Base-by-base conservation (phyloP, 30 jellyfish, hydroid and myxozoan species). In the Aurelia aurita complex sp. Pacific region DNA sequence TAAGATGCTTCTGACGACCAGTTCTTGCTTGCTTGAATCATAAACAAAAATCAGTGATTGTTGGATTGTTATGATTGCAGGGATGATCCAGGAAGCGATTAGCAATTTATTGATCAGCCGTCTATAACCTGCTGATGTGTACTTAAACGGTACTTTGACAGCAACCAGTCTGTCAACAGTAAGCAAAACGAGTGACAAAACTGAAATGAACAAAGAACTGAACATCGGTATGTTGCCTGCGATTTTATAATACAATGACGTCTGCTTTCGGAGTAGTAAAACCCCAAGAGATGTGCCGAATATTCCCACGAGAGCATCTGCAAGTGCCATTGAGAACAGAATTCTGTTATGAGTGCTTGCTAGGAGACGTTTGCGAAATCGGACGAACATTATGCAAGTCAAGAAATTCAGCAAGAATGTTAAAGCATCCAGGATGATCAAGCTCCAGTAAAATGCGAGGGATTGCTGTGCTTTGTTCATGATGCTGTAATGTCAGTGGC, bases 171-270 rank as follows among this genome's bases (percentile, higher is more conserved):
- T 50, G 78, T 84, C 93, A 0, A 35, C 63, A 12, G 93, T 84
- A 16, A 84, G 82, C 76, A 84, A 42, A 23, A 65, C 81, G 51
- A 84, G 59, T 4, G 87, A 77, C 79, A 69, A 46, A 46, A 84
- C 84, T 6, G 93, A 84, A 32, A 77, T 67, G 32, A 84, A 84
- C 74, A 73, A 61, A 29, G 87, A 71, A 67, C 93, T 84, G 78
- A 84, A 84, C 87, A 84, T 77, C 17, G 93, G 93, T 46, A 84
- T 84, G 76, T 84, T 84, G 1, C 93, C 93, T 19, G 86, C 85
- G 23, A 84, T 54, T 33, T 84, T 84, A 54, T 84, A 84, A 43
- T 18, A 67, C 64, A 63, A 3, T 5, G 76, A 9, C 5, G 80
- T 50, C 67, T 77, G 79, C 59, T 84, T 84, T 32, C 50, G 34